Percentiles rank a stretch among this genome's conserved stretches.
Evolutionary conservation across 1,140 invertebrate genomes (phyloP).

Genomic region (Bombus soroeensis): DNA sequence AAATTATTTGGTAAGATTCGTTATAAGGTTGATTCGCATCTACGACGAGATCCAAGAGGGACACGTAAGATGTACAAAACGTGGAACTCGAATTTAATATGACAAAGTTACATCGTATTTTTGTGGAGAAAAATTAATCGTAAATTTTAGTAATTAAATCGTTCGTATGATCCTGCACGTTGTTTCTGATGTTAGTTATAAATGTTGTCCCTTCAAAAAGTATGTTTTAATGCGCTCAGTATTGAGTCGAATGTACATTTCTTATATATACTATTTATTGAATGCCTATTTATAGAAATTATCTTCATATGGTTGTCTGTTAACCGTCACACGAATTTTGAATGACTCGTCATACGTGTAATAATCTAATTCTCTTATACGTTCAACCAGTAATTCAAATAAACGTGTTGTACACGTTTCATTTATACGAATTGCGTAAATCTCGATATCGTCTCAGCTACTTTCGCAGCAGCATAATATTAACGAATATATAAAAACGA

Average conservation of each 20-base stretch:
- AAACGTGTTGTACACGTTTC: background rate
- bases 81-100: background rate
- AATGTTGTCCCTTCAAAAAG: background rate
- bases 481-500: background rate
- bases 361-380: background rate
- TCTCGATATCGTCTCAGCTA: background rate
- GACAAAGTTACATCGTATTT: background rate
- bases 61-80: background rate
- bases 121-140: no score
- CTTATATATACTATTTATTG: background rate
- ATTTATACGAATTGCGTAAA: background rate
- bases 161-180: background rate
- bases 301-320: background rate
- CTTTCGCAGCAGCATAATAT: background rate
- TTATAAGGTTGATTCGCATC: background rate
- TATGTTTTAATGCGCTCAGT: background rate
- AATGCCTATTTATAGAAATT: background rate
- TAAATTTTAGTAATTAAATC: background rate
- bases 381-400: background rate
- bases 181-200: background rate
- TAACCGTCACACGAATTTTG: background rate
- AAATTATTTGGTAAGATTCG: conserved; percentile 14
- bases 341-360: background rate
- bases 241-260: no score
- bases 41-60: background rate